Base-by-base conservation (phyloP, 2,113 vertebrate species). In the Salvelinus alpinus region DNA sequence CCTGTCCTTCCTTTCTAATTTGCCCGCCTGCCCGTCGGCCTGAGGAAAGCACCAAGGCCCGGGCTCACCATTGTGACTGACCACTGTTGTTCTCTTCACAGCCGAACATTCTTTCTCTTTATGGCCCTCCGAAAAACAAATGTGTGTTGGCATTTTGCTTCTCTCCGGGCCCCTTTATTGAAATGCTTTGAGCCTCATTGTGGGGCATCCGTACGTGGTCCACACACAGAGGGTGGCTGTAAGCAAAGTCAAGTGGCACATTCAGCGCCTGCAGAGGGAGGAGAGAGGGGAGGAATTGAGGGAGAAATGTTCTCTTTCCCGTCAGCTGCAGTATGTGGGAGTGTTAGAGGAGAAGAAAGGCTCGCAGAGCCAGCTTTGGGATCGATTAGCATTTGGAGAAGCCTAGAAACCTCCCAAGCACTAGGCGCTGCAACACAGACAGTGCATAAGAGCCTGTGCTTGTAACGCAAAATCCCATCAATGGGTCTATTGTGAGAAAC, bases 331-430 rank as follows among this genome's bases (percentile, higher is more conserved):
- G 84, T 86, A 81, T 86, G 82, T 90, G 84, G 91, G 87, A 88
- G 81, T 51, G 85, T 89, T 87, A 86, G 89, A 87, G 88, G 78
- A 88, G 82, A 89, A 88, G 84, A 91, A 90, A 87, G 87, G 83
- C 81, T 81, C 66, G 70, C 83, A 87, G 82, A 88, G 84, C 83
- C 84, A 83, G 87, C 88, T 87, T 92, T 89, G 89, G 89, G 91
- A 90, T 88, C 86, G 88, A 93, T 92, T 88, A 93, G 89, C 91
- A 90, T 92, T 92, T 88, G 89, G 89, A 91, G 88, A 88, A 91
- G 91, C 88, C 86, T 72, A 80, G 80, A 88, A 88, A 85, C 82
- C 82, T 90, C 88, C 88, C 81, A 59, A 87, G 86, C 78, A 78
- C 57, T 31, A n/a, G 44, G 65, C 68, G n/a, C 59, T 62, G 59